Evolutionary conservation across 2,888 invertebrate genomes (phyloP).

Genomic region (Cheilosia pagana): DNA sequence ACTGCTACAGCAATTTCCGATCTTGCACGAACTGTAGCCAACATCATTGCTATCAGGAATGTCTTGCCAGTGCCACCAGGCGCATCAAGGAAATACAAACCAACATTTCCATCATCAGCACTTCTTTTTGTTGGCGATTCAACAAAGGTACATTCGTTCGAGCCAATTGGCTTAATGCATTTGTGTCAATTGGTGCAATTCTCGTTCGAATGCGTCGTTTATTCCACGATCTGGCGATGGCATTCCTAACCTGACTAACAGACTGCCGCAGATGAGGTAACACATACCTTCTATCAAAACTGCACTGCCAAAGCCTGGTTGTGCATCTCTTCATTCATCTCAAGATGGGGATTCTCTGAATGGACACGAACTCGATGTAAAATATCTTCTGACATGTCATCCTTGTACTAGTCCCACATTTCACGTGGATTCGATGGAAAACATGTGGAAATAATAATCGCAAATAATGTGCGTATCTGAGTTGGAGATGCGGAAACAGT

Average conservation of each 20-base stretch:
- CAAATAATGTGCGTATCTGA: neutral
- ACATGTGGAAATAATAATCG: conserved; percentile 8
- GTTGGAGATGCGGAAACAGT: too few relatives aligned
- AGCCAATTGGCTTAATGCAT: neutral
- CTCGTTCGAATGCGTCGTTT: neutral
- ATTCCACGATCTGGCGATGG: conserved; percentile 6
- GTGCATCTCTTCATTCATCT: too few relatives aligned
- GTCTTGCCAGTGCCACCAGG: too few relatives aligned
- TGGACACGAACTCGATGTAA: neutral
- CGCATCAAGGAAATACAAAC: too few relatives aligned
- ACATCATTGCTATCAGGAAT: too few relatives aligned
- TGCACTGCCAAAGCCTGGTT: conserved; percentile 18
- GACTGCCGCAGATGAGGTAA: conserved; percentile 4
- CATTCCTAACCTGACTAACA: conserved; percentile 12
- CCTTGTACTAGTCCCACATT: conserved; percentile 20
- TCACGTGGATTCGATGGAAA: conserved; percentile 22
- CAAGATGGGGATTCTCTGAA: too few relatives aligned
- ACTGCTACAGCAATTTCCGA: too few relatives aligned
- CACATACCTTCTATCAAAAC: conserved; percentile 2
- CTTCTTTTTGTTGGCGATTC: neutral
- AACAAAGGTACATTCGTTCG: neutral
- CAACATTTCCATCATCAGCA: too few relatives aligned
- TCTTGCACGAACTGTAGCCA: too few relatives aligned
- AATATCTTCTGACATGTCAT: conserved; percentile 30
- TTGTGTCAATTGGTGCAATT: neutral